phyloP scores from a whole-genome alignment of 2,888 invertebrate genomes.

The Aspidapion aeneum region DNA sequence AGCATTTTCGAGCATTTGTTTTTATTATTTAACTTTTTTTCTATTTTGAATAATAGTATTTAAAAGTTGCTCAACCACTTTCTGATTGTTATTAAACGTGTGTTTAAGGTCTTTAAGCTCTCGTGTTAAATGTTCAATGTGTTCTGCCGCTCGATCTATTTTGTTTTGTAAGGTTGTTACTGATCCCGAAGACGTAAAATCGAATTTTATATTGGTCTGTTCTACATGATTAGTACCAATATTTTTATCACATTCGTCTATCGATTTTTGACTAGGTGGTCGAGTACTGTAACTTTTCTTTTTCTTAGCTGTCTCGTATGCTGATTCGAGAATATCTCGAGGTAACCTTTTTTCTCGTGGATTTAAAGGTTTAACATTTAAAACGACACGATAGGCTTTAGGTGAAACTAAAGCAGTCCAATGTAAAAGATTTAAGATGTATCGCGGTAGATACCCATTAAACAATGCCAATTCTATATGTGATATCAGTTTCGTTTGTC shows the following conservation, averaged over 20 bases:
- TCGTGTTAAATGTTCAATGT: slow-evolving; percentile 60
- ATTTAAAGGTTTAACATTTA: slow-evolving; percentile 80
- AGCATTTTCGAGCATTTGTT: no score
- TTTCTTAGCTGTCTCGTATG: slow-evolving; percentile 77
- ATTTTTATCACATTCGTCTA: slow-evolving; percentile 60
- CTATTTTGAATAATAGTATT: slow-evolving; percentile 35
- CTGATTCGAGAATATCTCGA: slow-evolving; percentile 73
- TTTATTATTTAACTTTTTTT: neutral
- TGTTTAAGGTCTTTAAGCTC: slow-evolving; percentile 55
- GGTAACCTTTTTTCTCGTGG: slow-evolving; percentile 79
- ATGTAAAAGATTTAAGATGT: slow-evolving; percentile 68
- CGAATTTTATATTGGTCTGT: slow-evolving; percentile 41
- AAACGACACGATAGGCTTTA: slow-evolving; percentile 75
- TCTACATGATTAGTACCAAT: slow-evolving; percentile 60
- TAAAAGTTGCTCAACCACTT: slow-evolving; percentile 42
- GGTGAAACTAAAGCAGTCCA: slow-evolving; percentile 78
- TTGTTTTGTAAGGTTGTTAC: slow-evolving; percentile 60
- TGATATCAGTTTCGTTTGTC: slow-evolving; percentile 83
- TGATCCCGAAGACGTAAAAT: slow-evolving; percentile 44
- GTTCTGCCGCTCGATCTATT: slow-evolving; percentile 65
- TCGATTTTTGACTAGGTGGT: slow-evolving; percentile 67
- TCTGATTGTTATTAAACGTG: slow-evolving; percentile 30
- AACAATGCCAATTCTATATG: slow-evolving; percentile 81
- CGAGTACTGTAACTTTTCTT: slow-evolving; percentile 66
- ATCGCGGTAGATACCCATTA: slow-evolving; percentile 73